Evolutionary conservation across 92 coral and sea anemone species (phyloP).

Genomic region (Epizoanthus stellaris): DNA sequence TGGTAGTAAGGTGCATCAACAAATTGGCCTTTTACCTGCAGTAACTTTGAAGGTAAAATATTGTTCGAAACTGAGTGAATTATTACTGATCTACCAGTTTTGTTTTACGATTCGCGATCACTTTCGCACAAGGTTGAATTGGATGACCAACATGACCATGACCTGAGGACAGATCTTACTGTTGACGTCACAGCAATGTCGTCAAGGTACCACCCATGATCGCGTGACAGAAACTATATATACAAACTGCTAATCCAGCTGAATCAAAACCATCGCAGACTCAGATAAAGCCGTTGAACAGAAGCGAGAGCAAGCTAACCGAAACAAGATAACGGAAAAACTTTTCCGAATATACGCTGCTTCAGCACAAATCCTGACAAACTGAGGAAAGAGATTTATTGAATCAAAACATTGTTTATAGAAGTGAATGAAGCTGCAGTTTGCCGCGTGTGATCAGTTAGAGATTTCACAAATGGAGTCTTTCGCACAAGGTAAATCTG

Average conservation of each 20-base stretch:
- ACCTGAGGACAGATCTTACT: neutral
- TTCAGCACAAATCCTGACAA: conserved; percentile 3
- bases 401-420: neutral
- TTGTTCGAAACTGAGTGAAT: too few relatives aligned
- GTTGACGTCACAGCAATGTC: conserved; percentile 30
- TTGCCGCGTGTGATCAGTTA: conserved; percentile 17
- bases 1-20: too few relatives aligned
- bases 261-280: conserved; percentile 16
- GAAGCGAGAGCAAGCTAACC: neutral
- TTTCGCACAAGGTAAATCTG: too few relatives aligned
- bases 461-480: too few relatives aligned
- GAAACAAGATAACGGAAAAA: neutral
- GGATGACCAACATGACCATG: too few relatives aligned
- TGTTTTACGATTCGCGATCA: too few relatives aligned
- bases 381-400: conserved; percentile 2
- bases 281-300: neutral
- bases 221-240: conserved; percentile 46
- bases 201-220: conserved; percentile 41
- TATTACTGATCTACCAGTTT: too few relatives aligned
- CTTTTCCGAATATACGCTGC: neutral
- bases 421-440: conserved; percentile 36
- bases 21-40: too few relatives aligned
- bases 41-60: too few relatives aligned
- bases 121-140: too few relatives aligned
- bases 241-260: neutral